These are phyloP conservation scores for Clanis bilineata DNA, from an alignment of 2,888 invertebrate genomes.

Conservation along the genomic window DNA sequence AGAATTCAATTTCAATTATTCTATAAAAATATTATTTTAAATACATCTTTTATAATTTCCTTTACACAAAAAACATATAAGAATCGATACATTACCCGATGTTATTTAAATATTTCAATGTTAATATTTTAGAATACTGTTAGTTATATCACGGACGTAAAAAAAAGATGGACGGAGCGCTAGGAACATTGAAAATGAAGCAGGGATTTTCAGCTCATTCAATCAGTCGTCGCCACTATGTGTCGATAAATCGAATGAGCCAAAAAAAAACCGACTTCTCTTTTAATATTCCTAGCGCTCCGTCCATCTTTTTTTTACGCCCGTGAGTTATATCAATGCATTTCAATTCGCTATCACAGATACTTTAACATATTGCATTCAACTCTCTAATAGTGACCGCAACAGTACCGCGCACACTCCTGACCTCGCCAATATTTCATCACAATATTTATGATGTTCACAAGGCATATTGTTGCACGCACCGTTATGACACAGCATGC, in stretches of 20 bases:
- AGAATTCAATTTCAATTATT: conserved; percentile 20
- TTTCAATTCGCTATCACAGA: conserved; percentile 75
- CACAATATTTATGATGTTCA: not conserved
- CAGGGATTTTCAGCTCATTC: too few relatives aligned
- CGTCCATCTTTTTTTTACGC: too few relatives aligned
- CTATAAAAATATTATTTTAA: conserved; percentile 47
- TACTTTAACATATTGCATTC: conserved; percentile 27
- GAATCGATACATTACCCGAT: conserved; percentile 39
- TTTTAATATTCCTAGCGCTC: too few relatives aligned
- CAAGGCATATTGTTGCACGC: too few relatives aligned
- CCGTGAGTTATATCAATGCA: conserved; percentile 65
- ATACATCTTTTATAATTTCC: conserved; percentile 44
- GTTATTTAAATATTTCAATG: conserved; percentile 34
- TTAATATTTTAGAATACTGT: conserved; percentile 69
- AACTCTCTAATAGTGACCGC: conserved; percentile 2
- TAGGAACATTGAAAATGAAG: too few relatives aligned
- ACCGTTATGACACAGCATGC: too few relatives aligned
- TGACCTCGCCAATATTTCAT: not conserved
- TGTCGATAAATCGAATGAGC: too few relatives aligned
- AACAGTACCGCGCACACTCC: not conserved
- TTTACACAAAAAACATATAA: conserved; percentile 35
- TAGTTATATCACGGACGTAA: too few relatives aligned
- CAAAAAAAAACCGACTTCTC: too few relatives aligned
- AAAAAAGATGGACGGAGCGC: too few relatives aligned
- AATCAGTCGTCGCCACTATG: too few relatives aligned